Percentiles rank a stretch among this genome's conserved stretches.
Evolutionary conservation across 1,140 invertebrate species (phyloP).

Genomic region (Brachystomella parvula): DNA sequence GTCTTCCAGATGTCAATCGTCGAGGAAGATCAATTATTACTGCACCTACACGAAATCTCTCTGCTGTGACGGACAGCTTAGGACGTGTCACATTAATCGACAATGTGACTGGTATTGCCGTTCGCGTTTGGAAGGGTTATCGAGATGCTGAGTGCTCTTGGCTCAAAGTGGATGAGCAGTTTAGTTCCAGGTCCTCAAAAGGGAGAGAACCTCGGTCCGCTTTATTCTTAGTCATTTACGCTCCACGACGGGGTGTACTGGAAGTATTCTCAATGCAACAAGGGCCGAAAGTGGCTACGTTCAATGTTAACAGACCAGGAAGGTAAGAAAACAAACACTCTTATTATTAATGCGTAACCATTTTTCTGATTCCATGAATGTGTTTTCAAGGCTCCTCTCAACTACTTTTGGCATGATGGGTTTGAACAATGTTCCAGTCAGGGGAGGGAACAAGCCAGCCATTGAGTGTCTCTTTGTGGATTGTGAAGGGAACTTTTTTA

Average conservation of each 20-base stretch:
- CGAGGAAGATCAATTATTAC: conserved; percentile 61
- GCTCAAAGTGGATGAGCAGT: conserved; percentile 65
- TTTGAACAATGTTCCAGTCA: conserved; percentile 46
- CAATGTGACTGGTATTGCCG: conserved; percentile 62
- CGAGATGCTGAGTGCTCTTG: conserved; percentile 87
- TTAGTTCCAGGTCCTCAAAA: conserved; percentile 42
- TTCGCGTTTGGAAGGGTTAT: conserved; percentile 88
- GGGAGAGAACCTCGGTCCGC: conserved; percentile 48
- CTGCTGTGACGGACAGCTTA: conserved; percentile 72
- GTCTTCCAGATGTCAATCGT: conserved; percentile 72
- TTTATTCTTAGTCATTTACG: conserved; percentile 75
- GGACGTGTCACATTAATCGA: conserved; percentile 80
- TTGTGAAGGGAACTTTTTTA: conserved; percentile 66
- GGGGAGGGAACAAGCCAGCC: conserved; percentile 48
- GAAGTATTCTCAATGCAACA: conserved; percentile 80
- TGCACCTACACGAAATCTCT: conserved; percentile 70
- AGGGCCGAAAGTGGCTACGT: conserved; percentile 78
- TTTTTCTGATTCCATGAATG: neutral
- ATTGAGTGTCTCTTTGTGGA: conserved; percentile 73
- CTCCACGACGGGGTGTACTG: conserved; percentile 68
- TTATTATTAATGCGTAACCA: neutral
- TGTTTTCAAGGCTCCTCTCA: conserved; percentile 56
- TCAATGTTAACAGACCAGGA: conserved; percentile 75
- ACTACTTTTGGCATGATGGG: conserved; percentile 71
- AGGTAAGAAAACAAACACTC: conserved; percentile 41